These are phyloP conservation scores for Lagorchestes hirsutus DNA, from an alignment of 2,797 vertebrate genomes.

Conservation along the genomic window DNA sequence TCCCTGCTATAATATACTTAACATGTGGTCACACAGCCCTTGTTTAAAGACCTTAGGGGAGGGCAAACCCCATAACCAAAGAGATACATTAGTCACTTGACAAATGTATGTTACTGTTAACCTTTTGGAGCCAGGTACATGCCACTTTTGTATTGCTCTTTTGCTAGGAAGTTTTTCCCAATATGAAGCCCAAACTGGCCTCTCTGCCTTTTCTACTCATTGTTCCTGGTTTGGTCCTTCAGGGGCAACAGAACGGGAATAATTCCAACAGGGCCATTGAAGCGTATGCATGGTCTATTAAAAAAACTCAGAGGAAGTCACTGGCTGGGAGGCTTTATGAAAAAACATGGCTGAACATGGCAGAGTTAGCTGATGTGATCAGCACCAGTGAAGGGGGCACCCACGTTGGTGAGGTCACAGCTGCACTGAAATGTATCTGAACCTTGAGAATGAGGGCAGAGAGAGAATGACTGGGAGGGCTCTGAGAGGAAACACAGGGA, in stretches of 20 bases:
- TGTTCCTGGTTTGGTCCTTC: not conserved
- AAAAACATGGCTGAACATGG: not conserved
- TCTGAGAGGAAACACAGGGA: rapidly evolving
- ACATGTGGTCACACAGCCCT: too few relatives aligned
- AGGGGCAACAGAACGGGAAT: not conserved
- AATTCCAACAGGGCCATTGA: not conserved
- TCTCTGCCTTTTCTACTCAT: not conserved
- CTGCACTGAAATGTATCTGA: not conserved
- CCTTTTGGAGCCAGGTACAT: too few relatives aligned
- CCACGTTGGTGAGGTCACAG: not conserved
- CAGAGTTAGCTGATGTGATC: not conserved
- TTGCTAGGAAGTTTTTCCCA: too few relatives aligned
- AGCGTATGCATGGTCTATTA: not conserved
- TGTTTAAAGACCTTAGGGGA: too few relatives aligned
- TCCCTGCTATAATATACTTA: too few relatives aligned
- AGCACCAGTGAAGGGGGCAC: not conserved
- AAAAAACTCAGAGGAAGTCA: not conserved
- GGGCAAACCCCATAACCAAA: too few relatives aligned
- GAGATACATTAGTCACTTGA: too few relatives aligned
- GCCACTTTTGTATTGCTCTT: too few relatives aligned
- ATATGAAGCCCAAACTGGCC: too few relatives aligned
- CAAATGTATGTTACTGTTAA: too few relatives aligned
- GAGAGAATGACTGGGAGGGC: not conserved
- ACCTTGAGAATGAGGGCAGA: not conserved
- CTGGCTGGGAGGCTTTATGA: not conserved